Evolutionary conservation across 2,113 vertebrate genomes (phyloP).

Genomic region (Eurystomus gularis): DNA sequence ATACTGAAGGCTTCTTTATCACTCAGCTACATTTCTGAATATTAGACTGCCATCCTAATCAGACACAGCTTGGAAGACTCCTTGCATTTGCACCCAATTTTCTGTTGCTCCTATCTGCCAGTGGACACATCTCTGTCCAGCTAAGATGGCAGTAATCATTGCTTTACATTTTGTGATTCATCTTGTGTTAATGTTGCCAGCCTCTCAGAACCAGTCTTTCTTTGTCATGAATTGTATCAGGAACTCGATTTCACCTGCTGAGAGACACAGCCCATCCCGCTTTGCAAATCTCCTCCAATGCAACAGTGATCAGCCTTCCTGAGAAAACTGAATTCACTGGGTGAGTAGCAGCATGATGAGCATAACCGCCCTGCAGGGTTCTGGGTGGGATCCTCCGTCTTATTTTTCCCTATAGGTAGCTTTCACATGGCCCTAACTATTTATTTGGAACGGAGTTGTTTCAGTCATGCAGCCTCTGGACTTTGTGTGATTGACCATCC

Average conservation of each 20-base stretch:
- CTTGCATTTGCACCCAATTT: neutral
- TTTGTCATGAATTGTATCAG: conserved; percentile 64
- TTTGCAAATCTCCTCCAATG: conserved; percentile 83
- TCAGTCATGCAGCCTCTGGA: neutral
- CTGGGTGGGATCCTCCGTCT: neutral
- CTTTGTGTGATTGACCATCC: accelerated
- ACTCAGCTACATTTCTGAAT: neutral
- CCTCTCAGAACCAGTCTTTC: neutral
- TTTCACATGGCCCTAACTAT: neutral
- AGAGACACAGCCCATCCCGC: conserved; percentile 82
- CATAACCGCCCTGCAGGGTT: neutral
- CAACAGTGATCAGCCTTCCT: conserved; percentile 78
- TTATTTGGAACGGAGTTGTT: neutral
- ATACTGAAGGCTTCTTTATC: neutral
- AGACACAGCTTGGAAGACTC: neutral
- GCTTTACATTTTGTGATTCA: neutral
- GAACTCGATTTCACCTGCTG: conserved; percentile 88
- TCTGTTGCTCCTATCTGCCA: neutral
- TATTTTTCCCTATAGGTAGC: neutral
- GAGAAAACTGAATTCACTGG: conserved; percentile 74
- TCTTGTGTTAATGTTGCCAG: neutral
- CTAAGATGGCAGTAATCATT: neutral
- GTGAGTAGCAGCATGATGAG: conserved; percentile 69
- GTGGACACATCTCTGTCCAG: neutral
- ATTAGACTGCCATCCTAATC: neutral